phyloP scores from a whole-genome alignment of 2,113 vertebrate species.

The Lasiurus borealis region DNA sequence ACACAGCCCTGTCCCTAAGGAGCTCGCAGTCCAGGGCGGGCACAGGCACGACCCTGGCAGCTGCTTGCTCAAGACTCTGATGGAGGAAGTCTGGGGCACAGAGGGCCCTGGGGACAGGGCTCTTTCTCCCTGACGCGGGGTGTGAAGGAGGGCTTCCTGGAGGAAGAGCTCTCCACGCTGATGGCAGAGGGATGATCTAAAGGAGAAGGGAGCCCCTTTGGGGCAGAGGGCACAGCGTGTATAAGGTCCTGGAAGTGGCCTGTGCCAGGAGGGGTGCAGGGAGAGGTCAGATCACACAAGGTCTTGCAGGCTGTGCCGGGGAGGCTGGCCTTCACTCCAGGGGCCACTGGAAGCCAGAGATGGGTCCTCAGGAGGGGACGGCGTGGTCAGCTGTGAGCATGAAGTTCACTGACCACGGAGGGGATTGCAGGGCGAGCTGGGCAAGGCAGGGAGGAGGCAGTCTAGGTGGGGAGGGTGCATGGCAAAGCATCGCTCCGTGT shows the following conservation, averaged over 20 bases:
- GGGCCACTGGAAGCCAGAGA: background rate
- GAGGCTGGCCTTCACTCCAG: background rate
- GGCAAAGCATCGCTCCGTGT: background rate
- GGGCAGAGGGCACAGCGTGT: background rate
- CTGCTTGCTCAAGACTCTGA: background rate
- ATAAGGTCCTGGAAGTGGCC: background rate
- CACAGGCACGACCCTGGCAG: rapidly evolving
- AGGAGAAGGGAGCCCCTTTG: background rate
- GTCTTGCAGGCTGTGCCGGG: background rate
- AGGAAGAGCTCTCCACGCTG: background rate
- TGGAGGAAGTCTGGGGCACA: background rate
- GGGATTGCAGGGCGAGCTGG: background rate
- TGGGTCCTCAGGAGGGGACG: background rate
- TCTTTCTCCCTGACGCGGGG: background rate
- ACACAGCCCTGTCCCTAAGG: background rate
- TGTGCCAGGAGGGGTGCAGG: rapidly evolving
- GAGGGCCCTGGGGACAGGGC: background rate
- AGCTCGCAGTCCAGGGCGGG: background rate
- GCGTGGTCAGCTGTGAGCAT: background rate
- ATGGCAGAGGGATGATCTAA: background rate
- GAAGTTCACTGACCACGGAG: background rate
- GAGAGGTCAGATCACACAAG: background rate
- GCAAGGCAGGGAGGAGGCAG: background rate
- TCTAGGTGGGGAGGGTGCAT: background rate
- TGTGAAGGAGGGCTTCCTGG: background rate